Percentiles rank a stretch among this genome's conserved stretches.
Evolutionary conservation across 2,888 invertebrate species (phyloP).

Genomic region (Pammene fasciana): DNA sequence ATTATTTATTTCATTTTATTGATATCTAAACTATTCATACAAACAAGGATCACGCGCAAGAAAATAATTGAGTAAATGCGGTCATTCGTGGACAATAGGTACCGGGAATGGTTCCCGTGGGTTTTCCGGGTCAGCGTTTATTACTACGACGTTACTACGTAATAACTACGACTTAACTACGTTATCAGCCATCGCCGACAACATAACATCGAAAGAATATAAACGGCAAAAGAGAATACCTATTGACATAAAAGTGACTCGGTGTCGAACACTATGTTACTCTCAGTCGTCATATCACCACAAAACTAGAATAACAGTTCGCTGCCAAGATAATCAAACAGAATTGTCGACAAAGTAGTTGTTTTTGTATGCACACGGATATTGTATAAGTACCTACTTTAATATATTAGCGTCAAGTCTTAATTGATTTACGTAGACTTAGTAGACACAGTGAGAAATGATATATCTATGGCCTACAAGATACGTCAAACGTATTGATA

Average conservation of each 20-base stretch:
- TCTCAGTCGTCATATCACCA: background rate
- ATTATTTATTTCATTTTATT: background rate
- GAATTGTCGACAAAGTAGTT: too few species aligned
- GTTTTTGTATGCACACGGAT: too few species aligned
- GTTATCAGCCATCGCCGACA: background rate
- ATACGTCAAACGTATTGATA: too few species aligned
- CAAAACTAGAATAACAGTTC: background rate
- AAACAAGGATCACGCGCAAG: background rate
- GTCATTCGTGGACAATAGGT: background rate
- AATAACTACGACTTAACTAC: constrained; percentile 9
- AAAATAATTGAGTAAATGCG: background rate
- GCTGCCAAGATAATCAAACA: background rate
- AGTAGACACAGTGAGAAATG: too few species aligned
- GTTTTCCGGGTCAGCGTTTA: constrained; percentile 10
- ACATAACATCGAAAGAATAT: constrained; percentile 5
- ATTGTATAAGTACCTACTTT: too few species aligned
- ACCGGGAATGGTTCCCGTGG: constrained; percentile 1
- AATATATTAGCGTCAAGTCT: too few species aligned
- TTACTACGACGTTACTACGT: constrained; percentile 7
- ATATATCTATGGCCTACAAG: too few species aligned
- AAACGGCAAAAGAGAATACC: background rate
- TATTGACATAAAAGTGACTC: background rate
- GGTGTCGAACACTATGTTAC: background rate
- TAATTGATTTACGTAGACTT: too few species aligned
- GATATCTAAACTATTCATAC: background rate